Evolutionary conservation across 2,113 vertebrate genomes (phyloP).

Genomic region (Mesocricetus auratus): DNA sequence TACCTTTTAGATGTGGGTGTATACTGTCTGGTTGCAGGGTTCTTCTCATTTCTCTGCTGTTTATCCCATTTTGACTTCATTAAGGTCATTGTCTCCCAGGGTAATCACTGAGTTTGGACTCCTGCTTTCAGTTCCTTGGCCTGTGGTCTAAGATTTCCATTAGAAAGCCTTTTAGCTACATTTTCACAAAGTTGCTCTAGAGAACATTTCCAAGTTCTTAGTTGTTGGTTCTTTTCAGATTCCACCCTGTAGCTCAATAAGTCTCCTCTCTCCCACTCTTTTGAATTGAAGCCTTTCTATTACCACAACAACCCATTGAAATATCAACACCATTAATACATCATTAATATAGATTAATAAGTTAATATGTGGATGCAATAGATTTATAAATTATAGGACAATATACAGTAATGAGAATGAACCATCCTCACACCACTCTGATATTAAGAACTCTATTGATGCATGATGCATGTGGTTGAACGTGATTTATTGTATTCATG

Average conservation of each 20-base stretch:
- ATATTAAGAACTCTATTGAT: neutral
- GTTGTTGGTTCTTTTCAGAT: neutral
- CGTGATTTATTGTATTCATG: neutral
- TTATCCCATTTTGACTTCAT: fast-evolving
- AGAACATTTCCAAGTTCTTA: neutral
- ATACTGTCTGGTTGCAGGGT: too few relatives aligned
- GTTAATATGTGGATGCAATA: neutral
- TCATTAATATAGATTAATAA: neutral
- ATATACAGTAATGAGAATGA: neutral
- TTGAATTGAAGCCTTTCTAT: neutral
- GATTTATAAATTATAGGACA: neutral
- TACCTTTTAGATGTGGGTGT: neutral
- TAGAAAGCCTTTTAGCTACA: neutral
- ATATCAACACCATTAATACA: neutral
- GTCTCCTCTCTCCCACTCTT: neutral
- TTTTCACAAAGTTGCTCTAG: neutral
- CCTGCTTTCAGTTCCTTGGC: neutral
- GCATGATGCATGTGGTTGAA: neutral
- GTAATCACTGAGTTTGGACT: neutral
- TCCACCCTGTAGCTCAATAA: neutral
- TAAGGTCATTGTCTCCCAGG: neutral
- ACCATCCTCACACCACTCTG: neutral
- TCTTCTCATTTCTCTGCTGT: neutral
- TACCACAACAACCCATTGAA: neutral
- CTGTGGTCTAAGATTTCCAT: neutral